Base-by-base conservation (phyloP, 2,888 invertebrate genomes). In the Belgica antarctica region DNA sequence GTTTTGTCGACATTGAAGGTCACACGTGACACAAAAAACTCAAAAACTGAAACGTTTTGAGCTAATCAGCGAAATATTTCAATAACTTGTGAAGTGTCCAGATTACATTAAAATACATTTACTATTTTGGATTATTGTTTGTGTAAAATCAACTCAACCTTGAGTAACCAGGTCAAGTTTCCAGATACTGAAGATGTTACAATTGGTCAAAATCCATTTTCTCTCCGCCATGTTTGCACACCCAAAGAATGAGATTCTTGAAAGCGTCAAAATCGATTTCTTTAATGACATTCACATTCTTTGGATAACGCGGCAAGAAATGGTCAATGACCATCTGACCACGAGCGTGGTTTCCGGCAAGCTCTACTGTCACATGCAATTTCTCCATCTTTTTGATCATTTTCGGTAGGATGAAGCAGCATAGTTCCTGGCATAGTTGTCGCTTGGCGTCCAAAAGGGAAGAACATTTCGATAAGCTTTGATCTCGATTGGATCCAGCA, bases 241-340 rank as follows among this genome's bases (percentile, higher is more conserved):
- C 78, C 76, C 80, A 80, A 46, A 82, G 74, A 62, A 82, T 75
- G 71, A 83, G 76, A 66, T 79, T 74, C 74, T 84, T 82, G 72
- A 84, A 84, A 52, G 79, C 76, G 65, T 82, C 81, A 1, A 76
- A 75, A 74, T 85, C 78, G 7, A 85, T 75, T 59, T 80, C 75
- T 73, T 82, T 80, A 71, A 84, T 78, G n/a, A 84, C 72, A 31
- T 74, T 73, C 4, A 81, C 78, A 74, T 83, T 83, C n/a, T n/a
- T n/a, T 0, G 79, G 77, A 71, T 77, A 72, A 61, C 78, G 76
- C 8, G 74, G 73, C 52, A 77, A 75, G 2, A 27, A 15, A 76
- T 84, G 84, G 77, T 87, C 86, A 15, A 87, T 77, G 0, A 87
- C 83, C 77, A 87, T 83, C 78, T 86, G 86, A 0, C 88, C 89